phyloP scores from a whole-genome alignment of 1,140 invertebrate genomes.

The Pseudomyrmex flavicornis region DNA sequence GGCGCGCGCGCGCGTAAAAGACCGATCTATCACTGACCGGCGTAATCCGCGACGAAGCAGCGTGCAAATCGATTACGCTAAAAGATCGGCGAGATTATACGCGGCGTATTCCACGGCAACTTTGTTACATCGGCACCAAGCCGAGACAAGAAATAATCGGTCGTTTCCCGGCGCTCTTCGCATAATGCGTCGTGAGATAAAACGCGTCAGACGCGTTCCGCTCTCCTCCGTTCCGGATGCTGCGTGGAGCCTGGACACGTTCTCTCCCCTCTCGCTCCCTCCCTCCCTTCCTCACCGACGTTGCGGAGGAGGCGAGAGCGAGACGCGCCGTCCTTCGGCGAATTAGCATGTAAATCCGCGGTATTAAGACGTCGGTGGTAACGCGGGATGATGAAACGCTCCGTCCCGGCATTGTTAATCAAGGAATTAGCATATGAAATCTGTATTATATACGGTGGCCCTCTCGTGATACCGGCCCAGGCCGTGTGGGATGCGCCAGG shows the following conservation, averaged over 20 bases:
- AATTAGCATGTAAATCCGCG: constrained; percentile 77
- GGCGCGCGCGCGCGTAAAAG: constrained; percentile 29
- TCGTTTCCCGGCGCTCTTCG: constrained; percentile 25
- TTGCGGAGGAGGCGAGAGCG: constrained; percentile 13
- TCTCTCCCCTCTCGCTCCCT: too few species aligned
- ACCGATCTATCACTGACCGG: constrained; percentile 50
- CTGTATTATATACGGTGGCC: constrained; percentile 76
- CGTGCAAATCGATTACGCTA: constrained; percentile 61
- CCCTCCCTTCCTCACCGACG: background rate
- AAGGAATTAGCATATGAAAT: constrained; percentile 83
- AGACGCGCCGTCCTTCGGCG: constrained; percentile 56
- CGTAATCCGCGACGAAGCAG: constrained; percentile 54
- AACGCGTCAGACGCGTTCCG: constrained; percentile 57
- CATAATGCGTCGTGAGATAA: constrained; percentile 62
- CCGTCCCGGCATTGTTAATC: constrained; percentile 80
- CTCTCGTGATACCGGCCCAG: constrained; percentile 54
- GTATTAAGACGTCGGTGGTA: constrained; percentile 76
- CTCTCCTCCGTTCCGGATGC: constrained; percentile 46
- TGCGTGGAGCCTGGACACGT: constrained; percentile 36
- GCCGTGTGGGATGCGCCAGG: constrained; percentile 57
- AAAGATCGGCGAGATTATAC: constrained; percentile 53
- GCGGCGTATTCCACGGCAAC: constrained; percentile 42
- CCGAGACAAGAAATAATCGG: constrained; percentile 40
- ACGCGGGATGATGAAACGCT: constrained; percentile 77
- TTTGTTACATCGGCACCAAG: constrained; percentile 51